Conservation (phyloP, 2,797 vertebrate species). For the Sebastes umbrosus region DNA sequence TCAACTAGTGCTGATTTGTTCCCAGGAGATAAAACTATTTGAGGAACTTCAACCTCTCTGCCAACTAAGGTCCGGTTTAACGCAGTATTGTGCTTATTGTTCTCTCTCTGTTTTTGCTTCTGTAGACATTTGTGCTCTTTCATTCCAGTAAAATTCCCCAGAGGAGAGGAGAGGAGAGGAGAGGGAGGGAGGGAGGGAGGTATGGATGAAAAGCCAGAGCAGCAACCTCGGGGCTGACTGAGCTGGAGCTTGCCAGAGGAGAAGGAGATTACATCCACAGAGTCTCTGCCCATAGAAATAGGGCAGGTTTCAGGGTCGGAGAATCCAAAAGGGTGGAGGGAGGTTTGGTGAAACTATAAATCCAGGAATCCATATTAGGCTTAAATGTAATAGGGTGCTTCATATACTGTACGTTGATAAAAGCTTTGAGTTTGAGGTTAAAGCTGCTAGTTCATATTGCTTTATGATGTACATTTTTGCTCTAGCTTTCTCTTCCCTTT, state of each 20-base stretch:
- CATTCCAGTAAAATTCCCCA: slow-evolving; percentile 16
- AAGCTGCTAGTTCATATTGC: background rate
- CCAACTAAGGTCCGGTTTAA: slow-evolving; percentile 17
- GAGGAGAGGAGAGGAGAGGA: background rate
- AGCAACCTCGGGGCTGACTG: slow-evolving; percentile 40
- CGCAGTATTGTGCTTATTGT: background rate
- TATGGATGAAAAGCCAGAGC: slow-evolving; percentile 40
- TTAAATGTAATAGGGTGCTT: slow-evolving; percentile 3
- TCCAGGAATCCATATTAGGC: background rate
- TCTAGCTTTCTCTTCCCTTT: background rate
- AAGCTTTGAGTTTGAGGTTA: background rate
- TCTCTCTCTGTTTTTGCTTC: background rate
- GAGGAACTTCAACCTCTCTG: background rate
- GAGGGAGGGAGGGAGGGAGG: background rate
- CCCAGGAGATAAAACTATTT: background rate
- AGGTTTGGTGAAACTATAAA: slow-evolving; percentile 15
- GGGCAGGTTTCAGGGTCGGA: slow-evolving; percentile 21
- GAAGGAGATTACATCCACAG: slow-evolving; percentile 46
- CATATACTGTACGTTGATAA: background rate
- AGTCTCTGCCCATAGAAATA: slow-evolving; percentile 28
- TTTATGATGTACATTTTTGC: background rate
- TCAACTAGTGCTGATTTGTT: background rate
- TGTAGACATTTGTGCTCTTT: slow-evolving; percentile 15
- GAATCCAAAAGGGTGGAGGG: background rate
- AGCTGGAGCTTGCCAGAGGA: slow-evolving; percentile 26